Conservation (phyloP, 92 coral and sea anemone species). For the Epizoanthus ramosus region DNA sequence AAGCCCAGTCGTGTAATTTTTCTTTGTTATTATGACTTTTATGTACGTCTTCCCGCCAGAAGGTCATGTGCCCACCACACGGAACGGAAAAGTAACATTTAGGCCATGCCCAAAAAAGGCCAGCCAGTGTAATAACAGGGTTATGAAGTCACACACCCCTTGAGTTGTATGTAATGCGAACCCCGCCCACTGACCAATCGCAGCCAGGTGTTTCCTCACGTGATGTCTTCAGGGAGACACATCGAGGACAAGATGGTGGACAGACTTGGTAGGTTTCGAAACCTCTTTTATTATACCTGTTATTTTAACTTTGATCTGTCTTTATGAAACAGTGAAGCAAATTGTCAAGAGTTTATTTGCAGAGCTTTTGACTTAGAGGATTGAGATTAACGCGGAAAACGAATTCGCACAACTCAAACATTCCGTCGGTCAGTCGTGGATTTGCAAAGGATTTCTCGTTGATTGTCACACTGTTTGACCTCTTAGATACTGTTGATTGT, state of each 20-base stretch:
- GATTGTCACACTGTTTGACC: background rate
- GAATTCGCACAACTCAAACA: background rate
- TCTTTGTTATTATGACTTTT: no score
- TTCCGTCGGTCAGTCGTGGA: background rate
- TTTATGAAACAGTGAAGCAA: background rate
- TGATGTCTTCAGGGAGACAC: constrained; percentile 25
- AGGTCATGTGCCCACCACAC: background rate
- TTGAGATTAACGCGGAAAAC: background rate
- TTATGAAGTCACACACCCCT: constrained; percentile 35
- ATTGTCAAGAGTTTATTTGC: background rate
- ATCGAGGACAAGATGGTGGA: constrained; percentile 82
- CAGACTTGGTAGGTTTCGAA: constrained; percentile 74
- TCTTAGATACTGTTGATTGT: constrained; percentile 1
- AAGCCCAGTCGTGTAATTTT: no score
- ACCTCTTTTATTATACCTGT: background rate
- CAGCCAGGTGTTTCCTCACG: constrained; percentile 29
- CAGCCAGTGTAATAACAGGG: background rate
- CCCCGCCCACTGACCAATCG: constrained; percentile 59
- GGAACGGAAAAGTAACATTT: background rate
- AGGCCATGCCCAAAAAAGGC: constrained; percentile 36
- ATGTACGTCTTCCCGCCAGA: background rate
- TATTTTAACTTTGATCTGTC: background rate
- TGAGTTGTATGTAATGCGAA: background rate
- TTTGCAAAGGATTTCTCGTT: constrained; percentile 2
- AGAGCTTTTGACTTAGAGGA: background rate